Conservation (phyloP, 30 jellyfish, hydroid and myxozoan genomes). For the Turritopsis dohrnii region DNA sequence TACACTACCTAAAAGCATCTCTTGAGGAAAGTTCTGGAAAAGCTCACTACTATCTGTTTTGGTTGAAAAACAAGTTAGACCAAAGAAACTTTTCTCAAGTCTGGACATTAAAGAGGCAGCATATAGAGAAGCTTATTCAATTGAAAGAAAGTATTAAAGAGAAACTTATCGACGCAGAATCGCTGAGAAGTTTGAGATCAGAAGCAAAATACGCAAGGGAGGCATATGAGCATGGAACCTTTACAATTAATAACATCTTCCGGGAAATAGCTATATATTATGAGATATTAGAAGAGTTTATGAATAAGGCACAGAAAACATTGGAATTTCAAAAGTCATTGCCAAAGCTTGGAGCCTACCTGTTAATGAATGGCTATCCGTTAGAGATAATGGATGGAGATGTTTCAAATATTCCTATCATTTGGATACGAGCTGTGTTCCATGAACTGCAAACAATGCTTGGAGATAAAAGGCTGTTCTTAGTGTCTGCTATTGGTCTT, state of each 20-base stretch:
- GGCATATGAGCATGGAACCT: background rate
- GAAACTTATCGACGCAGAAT: background rate
- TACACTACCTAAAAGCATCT: no score
- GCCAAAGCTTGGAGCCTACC: slow-evolving; percentile 16
- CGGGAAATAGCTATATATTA: slow-evolving; percentile 24
- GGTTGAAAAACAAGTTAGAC: no score
- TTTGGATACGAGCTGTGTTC: slow-evolving; percentile 12
- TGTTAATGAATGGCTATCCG: slow-evolving; percentile 20
- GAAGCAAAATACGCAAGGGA: no score
- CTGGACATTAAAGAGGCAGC: background rate
- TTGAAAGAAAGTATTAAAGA: background rate
- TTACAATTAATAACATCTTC: slow-evolving; percentile 16
- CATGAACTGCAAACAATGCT: background rate
- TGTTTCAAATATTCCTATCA: slow-evolving; percentile 2
- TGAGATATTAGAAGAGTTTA: slow-evolving; percentile 16
- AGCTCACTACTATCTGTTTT: no score
- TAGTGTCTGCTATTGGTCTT: slow-evolving; percentile 19
- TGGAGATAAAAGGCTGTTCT: background rate
- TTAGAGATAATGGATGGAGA: slow-evolving; percentile 28
- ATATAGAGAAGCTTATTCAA: background rate
- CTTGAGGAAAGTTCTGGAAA: no score
- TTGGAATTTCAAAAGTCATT: background rate
- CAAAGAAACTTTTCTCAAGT: no score
- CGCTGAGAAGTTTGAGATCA: no score
- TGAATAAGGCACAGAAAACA: background rate